phyloP scores from a whole-genome alignment of 2,888 invertebrate genomes.

The Tryphoninae sp. region DNA sequence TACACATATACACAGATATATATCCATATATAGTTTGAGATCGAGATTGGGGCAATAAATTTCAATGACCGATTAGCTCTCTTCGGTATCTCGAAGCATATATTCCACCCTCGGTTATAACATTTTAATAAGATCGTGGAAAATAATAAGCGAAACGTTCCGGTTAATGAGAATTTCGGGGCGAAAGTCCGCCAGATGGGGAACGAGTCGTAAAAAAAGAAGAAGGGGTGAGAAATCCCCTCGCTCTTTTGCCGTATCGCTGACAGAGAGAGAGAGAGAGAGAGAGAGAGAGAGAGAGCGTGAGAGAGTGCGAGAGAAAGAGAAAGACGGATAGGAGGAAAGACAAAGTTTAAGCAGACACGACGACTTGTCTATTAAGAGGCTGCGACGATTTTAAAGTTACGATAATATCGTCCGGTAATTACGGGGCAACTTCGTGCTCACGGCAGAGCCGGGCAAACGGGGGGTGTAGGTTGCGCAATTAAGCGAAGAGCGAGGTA shows the following conservation, averaged over 20 bases:
- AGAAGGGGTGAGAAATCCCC: background rate
- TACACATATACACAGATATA: background rate
- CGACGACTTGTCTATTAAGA: conserved; percentile 66
- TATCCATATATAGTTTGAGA: conserved; percentile 21
- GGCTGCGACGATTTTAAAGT: conserved; percentile 66
- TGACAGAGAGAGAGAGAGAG: no score
- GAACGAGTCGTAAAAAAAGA: background rate
- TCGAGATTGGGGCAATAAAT: conserved; percentile 61
- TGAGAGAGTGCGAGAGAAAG: background rate
- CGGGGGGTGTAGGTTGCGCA: conserved; percentile 67
- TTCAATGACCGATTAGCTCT: conserved; percentile 65
- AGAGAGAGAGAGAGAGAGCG: no score
- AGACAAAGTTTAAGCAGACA: conserved; percentile 64
- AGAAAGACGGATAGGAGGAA: conserved; percentile 17
- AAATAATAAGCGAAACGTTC: conserved; percentile 46
- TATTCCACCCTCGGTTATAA: conserved; percentile 2
- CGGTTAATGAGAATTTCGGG: conserved; percentile 57
- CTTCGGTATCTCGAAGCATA: conserved; percentile 25
- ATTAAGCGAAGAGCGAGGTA: conserved; percentile 75
- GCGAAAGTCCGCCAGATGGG: conserved; percentile 11
- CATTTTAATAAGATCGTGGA: conserved; percentile 31
- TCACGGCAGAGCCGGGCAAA: conserved; percentile 5
- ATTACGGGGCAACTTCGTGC: conserved; percentile 75
- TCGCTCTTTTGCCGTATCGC: background rate
- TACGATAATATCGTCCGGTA: conserved; percentile 71